Conservation (phyloP, 2,888 invertebrate genomes). For the Anthrax anthrax region DNA sequence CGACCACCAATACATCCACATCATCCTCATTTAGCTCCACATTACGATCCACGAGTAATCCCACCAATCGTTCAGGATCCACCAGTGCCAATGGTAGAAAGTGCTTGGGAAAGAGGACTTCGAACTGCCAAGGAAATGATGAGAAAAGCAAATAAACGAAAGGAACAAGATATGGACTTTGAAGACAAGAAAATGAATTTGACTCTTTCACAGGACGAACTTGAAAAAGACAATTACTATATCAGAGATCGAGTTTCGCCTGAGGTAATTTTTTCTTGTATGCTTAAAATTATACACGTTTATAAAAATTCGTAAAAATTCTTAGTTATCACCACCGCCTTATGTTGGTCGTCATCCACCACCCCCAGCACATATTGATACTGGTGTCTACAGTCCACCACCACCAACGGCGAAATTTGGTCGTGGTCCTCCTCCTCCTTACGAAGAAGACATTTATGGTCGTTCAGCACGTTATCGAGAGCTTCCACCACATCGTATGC, state of each 20-base stretch:
- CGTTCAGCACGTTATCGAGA: slow-evolving; percentile 38
- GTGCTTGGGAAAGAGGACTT: slow-evolving; percentile 92
- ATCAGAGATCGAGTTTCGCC: slow-evolving; percentile 52
- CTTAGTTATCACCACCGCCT: neutral
- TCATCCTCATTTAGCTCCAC: slow-evolving; percentile 18
- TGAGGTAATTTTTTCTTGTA: slow-evolving; percentile 17
- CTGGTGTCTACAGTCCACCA: slow-evolving; percentile 27
- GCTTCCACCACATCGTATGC: slow-evolving; percentile 40
- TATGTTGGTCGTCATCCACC: slow-evolving; percentile 15
- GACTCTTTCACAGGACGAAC: slow-evolving; percentile 54
- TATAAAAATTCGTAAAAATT: neutral
- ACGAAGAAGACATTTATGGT: slow-evolving; percentile 33
- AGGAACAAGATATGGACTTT: slow-evolving; percentile 89
- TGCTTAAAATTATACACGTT: neutral
- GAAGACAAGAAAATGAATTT: slow-evolving; percentile 91
- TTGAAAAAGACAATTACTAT: slow-evolving; percentile 58
- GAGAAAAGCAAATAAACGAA: slow-evolving; percentile 80
- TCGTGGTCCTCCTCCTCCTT: slow-evolving; percentile 22
- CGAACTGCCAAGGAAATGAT: slow-evolving; percentile 91
- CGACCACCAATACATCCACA: slow-evolving; percentile 33
- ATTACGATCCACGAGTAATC: slow-evolving; percentile 28
- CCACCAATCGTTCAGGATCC: slow-evolving; percentile 17
- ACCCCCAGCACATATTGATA: slow-evolving; percentile 16
- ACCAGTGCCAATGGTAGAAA: slow-evolving; percentile 54
- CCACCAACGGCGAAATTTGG: slow-evolving; percentile 25